Evolutionary conservation across 2,113 vertebrate genomes (phyloP).

Genomic region (Cygnus buccinator): DNA sequence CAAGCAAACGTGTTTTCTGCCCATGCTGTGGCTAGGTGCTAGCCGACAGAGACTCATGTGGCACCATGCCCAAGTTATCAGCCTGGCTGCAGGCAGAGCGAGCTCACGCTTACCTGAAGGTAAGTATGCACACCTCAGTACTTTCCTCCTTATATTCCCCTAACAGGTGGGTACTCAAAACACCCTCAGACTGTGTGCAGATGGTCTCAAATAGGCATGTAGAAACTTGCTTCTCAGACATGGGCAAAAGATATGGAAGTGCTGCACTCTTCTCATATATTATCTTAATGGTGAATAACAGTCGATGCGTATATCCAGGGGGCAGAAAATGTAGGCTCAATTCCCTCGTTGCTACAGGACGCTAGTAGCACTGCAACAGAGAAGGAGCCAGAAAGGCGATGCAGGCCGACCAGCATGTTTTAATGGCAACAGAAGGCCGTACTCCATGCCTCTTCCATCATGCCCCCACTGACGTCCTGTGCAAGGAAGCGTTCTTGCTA

Average conservation of each 20-base stretch:
- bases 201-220: neutral
- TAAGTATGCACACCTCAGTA: neutral
- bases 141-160: neutral
- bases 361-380: neutral
- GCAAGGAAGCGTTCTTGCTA: neutral
- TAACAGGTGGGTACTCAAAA: neutral
- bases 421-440: rapidly evolving
- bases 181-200: neutral
- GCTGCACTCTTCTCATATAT: neutral
- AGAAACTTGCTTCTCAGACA: neutral
- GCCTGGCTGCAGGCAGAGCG: neutral
- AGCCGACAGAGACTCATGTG: neutral
- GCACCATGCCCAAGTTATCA: neutral
- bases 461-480: rapidly evolving
- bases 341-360: neutral
- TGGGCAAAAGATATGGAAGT: neutral
- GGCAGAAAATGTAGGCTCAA: neutral
- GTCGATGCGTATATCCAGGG: neutral
- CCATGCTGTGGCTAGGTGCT: neutral
- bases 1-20: neutral
- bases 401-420: neutral
- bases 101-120: neutral
- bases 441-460: neutral
- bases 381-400: neutral
- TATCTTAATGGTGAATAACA: neutral